Evolutionary conservation across 37 sponge, comb jelly and placozoan genomes (phyloP), one percentile per base, ranked within the genome.

Genomic region (Theonella swinhoei): DNA sequence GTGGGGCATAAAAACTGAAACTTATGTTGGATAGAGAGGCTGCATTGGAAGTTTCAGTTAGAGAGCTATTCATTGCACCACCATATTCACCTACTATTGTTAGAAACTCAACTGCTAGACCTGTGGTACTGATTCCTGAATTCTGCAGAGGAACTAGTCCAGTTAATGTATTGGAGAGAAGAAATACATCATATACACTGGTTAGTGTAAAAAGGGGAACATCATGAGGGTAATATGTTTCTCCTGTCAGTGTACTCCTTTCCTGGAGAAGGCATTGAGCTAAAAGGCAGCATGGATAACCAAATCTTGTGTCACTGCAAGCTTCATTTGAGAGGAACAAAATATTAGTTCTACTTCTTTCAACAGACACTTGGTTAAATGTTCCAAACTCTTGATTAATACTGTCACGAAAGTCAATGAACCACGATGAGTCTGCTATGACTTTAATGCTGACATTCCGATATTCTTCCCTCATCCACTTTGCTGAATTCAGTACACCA

Each of bases 341-440:
- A 11, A 17, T 29, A 5, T 47, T 41, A 5, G 17, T 5, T 47
- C 29, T 58, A n/a, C n/a, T 34, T 9, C 37, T 35, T 28, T 42
- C 29, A 22, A 19, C 30, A 26, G 41, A 54, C 39, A 73, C 8
- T 24, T n/a, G 19, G n/a, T n/a, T n/a, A n/a, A n/a, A n/a, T n/a
- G 29, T n/a, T n/a, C 26, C 31, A 34, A 78, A 78, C 7, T 23
- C 33, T 4, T 28, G 22, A 28, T 63, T n/a, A 63, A 78, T 60
- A 25, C 26, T 63, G 39, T 67, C 79, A 36, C 63, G 79, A 39
- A 91, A 91, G 59, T 91, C 78, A 30, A 91, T 83, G 39, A 91
- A 91, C 92, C 92, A 91, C 20, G 88, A 74, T 1, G 92, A 91
- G 37, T 91, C 92, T 5, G 74, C 47, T 0, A 91, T 62, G 28